phyloP scores from a whole-genome alignment of 1,140 invertebrate genomes.

The Brachystomella parvula region DNA sequence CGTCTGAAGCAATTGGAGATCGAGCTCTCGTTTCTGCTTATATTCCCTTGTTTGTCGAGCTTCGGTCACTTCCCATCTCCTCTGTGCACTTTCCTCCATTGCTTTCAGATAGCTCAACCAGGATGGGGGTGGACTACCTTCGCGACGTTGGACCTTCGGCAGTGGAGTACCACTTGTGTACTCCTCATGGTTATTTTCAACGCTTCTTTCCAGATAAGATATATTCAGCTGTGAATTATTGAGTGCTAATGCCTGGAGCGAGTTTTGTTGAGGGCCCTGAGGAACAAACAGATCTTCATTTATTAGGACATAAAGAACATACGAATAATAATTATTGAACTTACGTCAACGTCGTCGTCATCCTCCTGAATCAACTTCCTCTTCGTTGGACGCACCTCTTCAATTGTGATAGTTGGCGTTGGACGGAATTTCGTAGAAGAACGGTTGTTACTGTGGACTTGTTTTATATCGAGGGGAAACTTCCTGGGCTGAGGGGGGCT shows the following conservation, averaged over 20 bases:
- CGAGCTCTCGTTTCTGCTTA: neutral
- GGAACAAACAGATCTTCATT: too few species aligned
- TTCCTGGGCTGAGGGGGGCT: neutral
- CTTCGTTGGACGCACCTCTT: neutral
- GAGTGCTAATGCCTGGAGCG: neutral
- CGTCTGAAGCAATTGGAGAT: constrained; percentile 1
- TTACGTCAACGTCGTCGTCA: neutral
- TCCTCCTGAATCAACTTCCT: neutral
- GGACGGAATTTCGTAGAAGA: neutral
- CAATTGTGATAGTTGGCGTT: constrained; percentile 6
- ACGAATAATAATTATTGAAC: too few species aligned
- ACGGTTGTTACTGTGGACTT: neutral
- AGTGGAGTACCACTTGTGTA: neutral
- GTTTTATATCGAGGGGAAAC: neutral
- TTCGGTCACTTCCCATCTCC: constrained; percentile 3
- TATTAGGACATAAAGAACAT: too few species aligned
- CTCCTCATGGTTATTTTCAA: neutral
- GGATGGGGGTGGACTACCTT: neutral
- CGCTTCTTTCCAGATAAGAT: neutral
- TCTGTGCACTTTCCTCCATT: constrained; percentile 7
- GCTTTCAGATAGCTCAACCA: neutral
- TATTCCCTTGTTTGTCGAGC: neutral
- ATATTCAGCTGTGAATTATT: constrained; percentile 4
- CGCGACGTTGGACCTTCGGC: neutral
- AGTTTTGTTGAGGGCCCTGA: neutral